A percentile compares a stretch with the other conserved stretches of the same genome.
phyloP scores from a whole-genome alignment of 2,113 vertebrate genomes.

The Synchiropus splendidus region DNA sequence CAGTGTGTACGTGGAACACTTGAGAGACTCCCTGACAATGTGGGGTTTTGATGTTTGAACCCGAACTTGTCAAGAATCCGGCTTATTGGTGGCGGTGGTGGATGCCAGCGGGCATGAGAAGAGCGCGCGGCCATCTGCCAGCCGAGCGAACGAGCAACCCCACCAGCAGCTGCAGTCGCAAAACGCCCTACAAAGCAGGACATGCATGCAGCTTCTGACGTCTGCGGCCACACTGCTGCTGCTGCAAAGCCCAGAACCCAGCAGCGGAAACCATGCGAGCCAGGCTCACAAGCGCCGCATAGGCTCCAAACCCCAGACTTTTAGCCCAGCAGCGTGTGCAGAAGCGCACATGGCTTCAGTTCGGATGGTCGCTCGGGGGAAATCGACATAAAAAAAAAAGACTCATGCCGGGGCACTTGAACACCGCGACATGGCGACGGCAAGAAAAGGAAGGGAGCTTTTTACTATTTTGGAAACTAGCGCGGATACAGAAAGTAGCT shows the following conservation, averaged over 20 bases:
- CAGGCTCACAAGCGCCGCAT: constrained; percentile 58
- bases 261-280: constrained; percentile 72
- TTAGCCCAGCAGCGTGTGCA: constrained; percentile 34
- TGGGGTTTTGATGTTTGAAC: constrained; percentile 21
- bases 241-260: constrained; percentile 70
- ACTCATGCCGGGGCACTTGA: constrained; percentile 78
- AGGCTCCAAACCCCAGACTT: constrained; percentile 54
- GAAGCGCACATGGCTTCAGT: constrained; percentile 56
- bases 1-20: no score
- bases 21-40: no score
- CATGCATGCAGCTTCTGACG: constrained; percentile 81
- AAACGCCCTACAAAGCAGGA: constrained; percentile 80
- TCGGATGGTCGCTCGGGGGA: constrained; percentile 44
- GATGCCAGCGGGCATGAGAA: constrained; percentile 72
- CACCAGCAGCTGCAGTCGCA: constrained; percentile 78
- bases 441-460: constrained; percentile 76
- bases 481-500: constrained; percentile 69
- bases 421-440: constrained; percentile 77
- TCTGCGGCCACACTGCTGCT: constrained; percentile 74
- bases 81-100: constrained; percentile 64
- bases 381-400: constrained; percentile 54
- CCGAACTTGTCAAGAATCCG: constrained; percentile 33
- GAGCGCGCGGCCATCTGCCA: constrained; percentile 75
- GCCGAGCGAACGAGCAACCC: constrained; percentile 69
- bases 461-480: constrained; percentile 79